Percentiles rank a stretch among this genome's conserved stretches.
Conservation (phyloP, 2,113 vertebrate genomes). For the Hippocampus comes region DNA sequence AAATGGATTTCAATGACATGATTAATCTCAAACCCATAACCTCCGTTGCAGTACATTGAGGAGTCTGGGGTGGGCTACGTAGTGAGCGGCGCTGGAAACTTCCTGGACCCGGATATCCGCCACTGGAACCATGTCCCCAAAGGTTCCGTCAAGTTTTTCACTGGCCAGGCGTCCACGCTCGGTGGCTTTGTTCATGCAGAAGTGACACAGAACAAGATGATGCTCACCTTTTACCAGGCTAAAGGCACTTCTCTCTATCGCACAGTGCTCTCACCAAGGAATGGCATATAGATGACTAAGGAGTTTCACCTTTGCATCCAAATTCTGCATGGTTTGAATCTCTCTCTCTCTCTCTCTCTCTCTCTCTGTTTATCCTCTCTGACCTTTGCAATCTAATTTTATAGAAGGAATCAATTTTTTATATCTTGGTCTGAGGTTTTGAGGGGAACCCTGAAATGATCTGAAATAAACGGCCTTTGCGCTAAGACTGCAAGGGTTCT, state of each 20-base stretch:
- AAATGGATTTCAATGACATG: not conserved
- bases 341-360: not conserved
- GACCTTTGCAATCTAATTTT: not conserved
- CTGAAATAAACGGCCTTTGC: not conserved
- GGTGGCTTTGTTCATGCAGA: constrained; percentile 83
- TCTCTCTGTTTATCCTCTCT: too few relatives aligned
- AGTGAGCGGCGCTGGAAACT: constrained; percentile 88
- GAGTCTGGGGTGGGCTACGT: constrained; percentile 79
- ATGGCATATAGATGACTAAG: constrained; percentile 10
- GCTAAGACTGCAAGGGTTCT: not conserved
- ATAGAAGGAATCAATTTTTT: not conserved
- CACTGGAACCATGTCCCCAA: constrained; percentile 76
- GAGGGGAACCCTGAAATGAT: not conserved
- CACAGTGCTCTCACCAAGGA: constrained; percentile 71
- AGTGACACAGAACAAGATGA: constrained; percentile 75
- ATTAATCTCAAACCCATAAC: not conserved
- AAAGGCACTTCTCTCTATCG: constrained; percentile 83
- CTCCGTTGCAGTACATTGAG: constrained; percentile 75
- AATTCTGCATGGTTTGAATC: not conserved
- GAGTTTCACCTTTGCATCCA: not conserved
- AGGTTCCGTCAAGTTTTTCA: constrained; percentile 82
- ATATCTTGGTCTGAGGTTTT: not conserved
- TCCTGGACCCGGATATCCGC: constrained; percentile 77
- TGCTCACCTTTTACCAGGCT: constrained; percentile 78
- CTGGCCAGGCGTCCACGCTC: constrained; percentile 70